Conservation (phyloP, 2,797 vertebrate genomes). For the Melanotaenia nigrans region DNA sequence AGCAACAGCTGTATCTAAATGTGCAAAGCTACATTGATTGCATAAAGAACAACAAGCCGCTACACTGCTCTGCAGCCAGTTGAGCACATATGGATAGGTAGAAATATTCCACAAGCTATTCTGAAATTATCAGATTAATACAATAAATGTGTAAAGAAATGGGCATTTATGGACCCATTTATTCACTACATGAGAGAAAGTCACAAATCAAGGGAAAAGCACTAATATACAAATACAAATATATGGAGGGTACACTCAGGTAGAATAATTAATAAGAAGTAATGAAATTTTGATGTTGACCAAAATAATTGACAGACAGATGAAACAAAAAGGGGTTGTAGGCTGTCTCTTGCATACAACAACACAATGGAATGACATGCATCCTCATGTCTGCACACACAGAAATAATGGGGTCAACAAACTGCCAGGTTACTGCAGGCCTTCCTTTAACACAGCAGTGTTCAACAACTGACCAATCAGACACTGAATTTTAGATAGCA, state of each 20-base stretch:
- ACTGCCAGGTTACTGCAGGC: slow-evolving; percentile 74
- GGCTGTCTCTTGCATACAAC: not conserved
- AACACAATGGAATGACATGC: not conserved
- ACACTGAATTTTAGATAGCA: slow-evolving; percentile 28
- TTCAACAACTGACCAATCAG: slow-evolving; percentile 62
- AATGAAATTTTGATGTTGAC: slow-evolving; percentile 1
- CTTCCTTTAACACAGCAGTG: slow-evolving; percentile 56
- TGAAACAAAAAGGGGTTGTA: not conserved
- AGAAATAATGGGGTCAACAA: slow-evolving; percentile 72
- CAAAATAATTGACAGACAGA: not conserved
- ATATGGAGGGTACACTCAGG: not conserved
- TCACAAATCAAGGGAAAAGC: slow-evolving; percentile 2
- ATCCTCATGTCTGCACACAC: slow-evolving; percentile 20
- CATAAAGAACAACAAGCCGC: slow-evolving; percentile 2
- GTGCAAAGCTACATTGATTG: slow-evolving; percentile 40
- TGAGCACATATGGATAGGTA: slow-evolving; percentile 3
- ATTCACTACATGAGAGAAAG: not conserved
- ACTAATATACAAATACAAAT: too few relatives aligned
- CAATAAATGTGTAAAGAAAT: not conserved
- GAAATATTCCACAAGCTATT: not conserved
- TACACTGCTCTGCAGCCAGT: slow-evolving; percentile 15
- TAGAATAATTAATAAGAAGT: not conserved
- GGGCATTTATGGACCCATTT: not conserved
- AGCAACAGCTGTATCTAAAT: slow-evolving; percentile 26
- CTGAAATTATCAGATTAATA: slow-evolving; percentile 11